Base-by-base conservation (phyloP, 2,888 invertebrate species). In the Brachypalpus laphriformis region DNA sequence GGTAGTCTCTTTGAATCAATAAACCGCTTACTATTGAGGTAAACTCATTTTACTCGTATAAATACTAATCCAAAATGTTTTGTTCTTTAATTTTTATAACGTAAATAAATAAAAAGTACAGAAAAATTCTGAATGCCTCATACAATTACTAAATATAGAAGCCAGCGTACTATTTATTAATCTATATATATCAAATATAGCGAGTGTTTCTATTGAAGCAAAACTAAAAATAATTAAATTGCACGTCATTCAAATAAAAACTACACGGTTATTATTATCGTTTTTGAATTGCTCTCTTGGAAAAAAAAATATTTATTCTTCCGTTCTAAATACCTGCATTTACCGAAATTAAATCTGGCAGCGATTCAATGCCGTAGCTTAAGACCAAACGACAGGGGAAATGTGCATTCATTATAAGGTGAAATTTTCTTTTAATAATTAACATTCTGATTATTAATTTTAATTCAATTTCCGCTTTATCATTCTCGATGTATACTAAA, bases 211-310 rank as follows among this genome's bases (percentile, higher is more conserved):
- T n/a, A n/a, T n/a, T n/a, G n/a, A n/a, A n/a, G n/a, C n/a, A n/a
- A n/a, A n/a, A n/a, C n/a, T 49, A 49, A 49, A 49, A 25, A 49
- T 49, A 49, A 49, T 49, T n/a, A 25, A 22, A n/a, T 49, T 49
- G n/a, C 7, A 22, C 25, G 49, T 20, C 47, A 47, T 47, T 20
- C 47, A 18, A 47, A 47, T 16, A 16, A 2, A 11, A 20, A 5
- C 49, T 56, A 14, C 6, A 34, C 8, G 8, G 9, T 34, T 7
- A 8, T 34, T 34, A 8, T 34, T 34, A 3, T 34, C 2, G 9
- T n/a, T 56, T 56, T 31, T 18, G n/a, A n/a, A 25, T 49, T 6
- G n/a, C n/a, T 49, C 20, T 49, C 5, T 3, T 49, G 49, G 49
- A 49, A 7, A 25, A n/a, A 49, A 25, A 25, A n/a, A n/a, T 49